Evolutionary conservation across 2,113 vertebrate genomes (phyloP).

Genomic region (Ranitomeya imitator): DNA sequence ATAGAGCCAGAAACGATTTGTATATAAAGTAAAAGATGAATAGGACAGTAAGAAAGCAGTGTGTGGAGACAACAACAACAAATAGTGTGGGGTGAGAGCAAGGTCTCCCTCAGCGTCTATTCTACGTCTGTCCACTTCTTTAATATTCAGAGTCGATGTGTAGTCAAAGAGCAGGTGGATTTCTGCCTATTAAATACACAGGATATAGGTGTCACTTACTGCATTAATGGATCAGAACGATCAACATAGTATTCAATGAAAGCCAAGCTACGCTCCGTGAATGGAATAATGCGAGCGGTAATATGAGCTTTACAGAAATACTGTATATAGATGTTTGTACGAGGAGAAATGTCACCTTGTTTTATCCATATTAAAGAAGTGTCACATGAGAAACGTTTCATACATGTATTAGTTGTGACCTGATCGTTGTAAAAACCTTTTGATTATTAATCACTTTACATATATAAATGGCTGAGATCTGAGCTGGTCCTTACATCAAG

Average conservation of each 20-base stretch:
- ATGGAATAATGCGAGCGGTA: background rate
- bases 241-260: background rate
- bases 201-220: conserved; percentile 12
- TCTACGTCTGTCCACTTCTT: background rate
- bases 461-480: conserved; percentile 62
- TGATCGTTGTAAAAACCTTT: background rate
- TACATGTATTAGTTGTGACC: conserved; percentile 55
- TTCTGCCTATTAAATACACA: conserved; percentile 42
- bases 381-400: conserved; percentile 56
- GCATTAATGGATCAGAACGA: conserved; percentile 28
- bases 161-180: background rate
- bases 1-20: background rate
- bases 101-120: background rate
- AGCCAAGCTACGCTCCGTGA: background rate
- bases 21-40: background rate
- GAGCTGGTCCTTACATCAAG: conserved; percentile 18
- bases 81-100: background rate
- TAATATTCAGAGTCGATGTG: background rate
- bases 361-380: conserved; percentile 43
- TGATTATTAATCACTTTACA: conserved; percentile 49
- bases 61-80: background rate
- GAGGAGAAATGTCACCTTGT: conserved; percentile 38
- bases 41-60: background rate
- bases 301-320: background rate
- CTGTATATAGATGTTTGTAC: background rate